Evolutionary conservation across 2,888 invertebrate species (phyloP), one percentile per base, ranked within the genome.

Genomic region (Sclerodermus sp.): DNA sequence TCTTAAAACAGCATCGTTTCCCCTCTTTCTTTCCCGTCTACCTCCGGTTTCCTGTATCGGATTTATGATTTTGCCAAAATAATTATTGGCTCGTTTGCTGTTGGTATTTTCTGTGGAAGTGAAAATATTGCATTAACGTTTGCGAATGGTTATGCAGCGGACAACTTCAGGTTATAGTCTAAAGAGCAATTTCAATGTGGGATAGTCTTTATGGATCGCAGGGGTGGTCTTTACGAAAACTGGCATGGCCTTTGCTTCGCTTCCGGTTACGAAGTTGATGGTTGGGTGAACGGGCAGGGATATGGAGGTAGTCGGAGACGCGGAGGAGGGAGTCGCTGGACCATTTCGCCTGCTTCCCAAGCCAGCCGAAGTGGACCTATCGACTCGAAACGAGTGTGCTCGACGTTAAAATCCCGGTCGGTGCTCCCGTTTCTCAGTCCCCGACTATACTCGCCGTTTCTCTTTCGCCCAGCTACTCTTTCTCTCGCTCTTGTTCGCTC

Each of bases 331-430:
- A 67, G 69, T 68, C 60, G 60, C 60, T 62, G 68, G 68, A 68
- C 62, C 68, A 64, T 68, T 62, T 68, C 66, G 60, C 63, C 61
- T 62, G 62, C 53, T 60, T 60, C 55, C 58, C 60, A 59, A 60
- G 58, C 60, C 62, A 60, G 67, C 54, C 66, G 60, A 67, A 68
- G 68, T 68, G 67, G 68, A 68, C 67, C 68, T 68, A 68, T 68
- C 68, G 67, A 68, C 67, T 68, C 65, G 68, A 68, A 68, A 68
- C 68, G 68, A 68, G 68, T 68, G 68, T 68, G 66, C 68, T 68
- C 68, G 68, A 68, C 68, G 68, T 68, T 68, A 68, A 68, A 68
- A 68, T 68, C 68, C 68, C 66, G 64, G 64, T 66, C 60, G 65
- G 53, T 62, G 67, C 65, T 67, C 68, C 60, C 66, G 67, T 68